These are phyloP conservation scores for Acyrthosiphon pisum DNA, from an alignment of 1,140 invertebrate genomes.

Conservation along the genomic window DNA sequence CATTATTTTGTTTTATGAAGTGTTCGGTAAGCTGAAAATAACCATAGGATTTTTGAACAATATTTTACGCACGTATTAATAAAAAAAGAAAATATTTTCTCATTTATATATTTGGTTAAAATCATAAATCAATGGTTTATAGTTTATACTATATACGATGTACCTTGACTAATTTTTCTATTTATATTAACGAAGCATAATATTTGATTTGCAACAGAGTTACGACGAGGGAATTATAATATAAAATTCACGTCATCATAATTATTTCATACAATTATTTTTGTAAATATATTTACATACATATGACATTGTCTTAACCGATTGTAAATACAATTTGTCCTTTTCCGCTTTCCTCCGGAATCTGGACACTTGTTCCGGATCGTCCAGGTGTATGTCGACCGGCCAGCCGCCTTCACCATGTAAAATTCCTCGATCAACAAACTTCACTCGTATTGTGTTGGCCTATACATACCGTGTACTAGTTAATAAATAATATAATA, in stretches of 20 bases:
- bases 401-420: constrained; percentile 97
- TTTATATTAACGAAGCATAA: not conserved
- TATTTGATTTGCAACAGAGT: not conserved
- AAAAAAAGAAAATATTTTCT: not conserved
- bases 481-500: not conserved
- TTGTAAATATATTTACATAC: constrained; percentile 61
- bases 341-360: constrained; percentile 95
- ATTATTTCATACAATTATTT: not conserved
- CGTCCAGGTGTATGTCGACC: constrained; percentile 89
- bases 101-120: not conserved
- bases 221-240: not conserved
- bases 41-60: not conserved
- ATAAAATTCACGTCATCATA: not conserved
- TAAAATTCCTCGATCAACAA: constrained; percentile 79
- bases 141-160: not conserved
- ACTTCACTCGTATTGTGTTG: constrained; percentile 75
- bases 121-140: not conserved
- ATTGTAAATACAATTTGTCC: constrained; percentile 88
- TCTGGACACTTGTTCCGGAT: constrained; percentile 85
- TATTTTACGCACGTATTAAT: not conserved
- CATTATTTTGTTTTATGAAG: constrained; percentile 72
- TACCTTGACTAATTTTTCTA: not conserved
- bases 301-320: constrained; percentile 76
- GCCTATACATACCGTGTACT: constrained; percentile 56
- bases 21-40: constrained; percentile 68